Percentiles rank a stretch among this genome's conserved stretches.
Evolutionary conservation across 53 echinoderm and acorn worm genomes (phyloP).

Genomic region (Luidia sarsii): DNA sequence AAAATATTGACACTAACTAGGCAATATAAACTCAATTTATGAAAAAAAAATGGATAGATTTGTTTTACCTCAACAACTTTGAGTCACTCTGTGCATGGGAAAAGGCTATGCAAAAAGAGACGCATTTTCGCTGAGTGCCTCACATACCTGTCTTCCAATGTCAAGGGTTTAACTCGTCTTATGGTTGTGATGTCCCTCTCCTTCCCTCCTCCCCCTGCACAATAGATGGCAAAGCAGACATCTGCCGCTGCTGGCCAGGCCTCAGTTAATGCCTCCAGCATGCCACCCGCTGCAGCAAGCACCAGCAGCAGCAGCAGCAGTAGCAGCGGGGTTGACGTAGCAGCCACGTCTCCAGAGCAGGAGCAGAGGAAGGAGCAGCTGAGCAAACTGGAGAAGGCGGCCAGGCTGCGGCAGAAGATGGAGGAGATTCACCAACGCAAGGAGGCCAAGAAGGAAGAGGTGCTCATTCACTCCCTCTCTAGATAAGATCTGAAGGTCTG

Average conservation of each 20-base stretch:
- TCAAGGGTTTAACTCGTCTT: too few species aligned
- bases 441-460: slow-evolving; percentile 78
- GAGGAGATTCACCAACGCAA: slow-evolving; percentile 90
- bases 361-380: slow-evolving; percentile 49
- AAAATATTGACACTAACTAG: too few species aligned
- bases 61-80: too few species aligned
- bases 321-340: neutral
- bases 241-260: neutral
- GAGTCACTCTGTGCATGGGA: too few species aligned
- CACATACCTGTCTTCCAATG: too few species aligned
- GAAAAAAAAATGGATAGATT: too few species aligned
- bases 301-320: neutral
- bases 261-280: too few species aligned
- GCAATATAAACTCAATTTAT: too few species aligned
- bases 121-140: too few species aligned
- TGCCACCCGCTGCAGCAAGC: neutral
- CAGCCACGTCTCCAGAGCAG: neutral
- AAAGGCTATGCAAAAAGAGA: too few species aligned
- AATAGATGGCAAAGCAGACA: neutral
- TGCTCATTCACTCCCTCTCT: too few species aligned
- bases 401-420: slow-evolving; percentile 86
- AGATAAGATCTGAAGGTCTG: too few species aligned
- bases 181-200: neutral
- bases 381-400: slow-evolving; percentile 81
- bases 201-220: neutral